A percentile compares a stretch with the other conserved stretches of the same genome.
These are phyloP conservation scores for Euborellia annulipes DNA, from an alignment of 1,140 invertebrate genomes.

Conservation along the genomic window DNA sequence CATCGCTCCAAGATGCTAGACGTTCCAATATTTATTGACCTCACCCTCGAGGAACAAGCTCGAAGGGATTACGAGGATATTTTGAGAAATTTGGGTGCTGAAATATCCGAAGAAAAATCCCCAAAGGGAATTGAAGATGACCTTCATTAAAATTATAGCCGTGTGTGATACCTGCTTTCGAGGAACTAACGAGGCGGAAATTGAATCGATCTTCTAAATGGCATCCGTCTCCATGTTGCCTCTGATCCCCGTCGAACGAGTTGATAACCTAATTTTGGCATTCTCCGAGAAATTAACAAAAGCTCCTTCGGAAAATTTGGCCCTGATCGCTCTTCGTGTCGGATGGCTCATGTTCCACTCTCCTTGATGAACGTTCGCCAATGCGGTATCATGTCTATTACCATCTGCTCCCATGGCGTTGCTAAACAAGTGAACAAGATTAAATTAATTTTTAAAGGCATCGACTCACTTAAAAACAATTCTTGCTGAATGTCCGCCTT, in stretches of 20 bases:
- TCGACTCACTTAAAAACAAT: conserved; percentile 70
- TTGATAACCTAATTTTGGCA: conserved; percentile 76
- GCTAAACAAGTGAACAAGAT: conserved; percentile 75
- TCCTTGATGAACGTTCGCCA: conserved; percentile 61
- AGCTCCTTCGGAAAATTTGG: conserved; percentile 67
- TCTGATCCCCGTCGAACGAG: conserved; percentile 66
- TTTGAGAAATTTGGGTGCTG: conserved; percentile 80
- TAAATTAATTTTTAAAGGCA: conserved; percentile 58
- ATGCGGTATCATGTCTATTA: conserved; percentile 87
- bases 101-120: conserved; percentile 80
- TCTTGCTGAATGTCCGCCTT: conserved; percentile 65
- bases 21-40: too few relatives aligned
- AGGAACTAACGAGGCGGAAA: conserved; percentile 60
- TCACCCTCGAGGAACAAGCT: too few relatives aligned
- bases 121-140: conserved; percentile 83
- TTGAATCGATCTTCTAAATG: conserved; percentile 71
- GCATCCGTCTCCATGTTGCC: conserved; percentile 67
- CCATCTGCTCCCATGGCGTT: conserved; percentile 71
- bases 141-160: conserved; percentile 84
- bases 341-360: conserved; percentile 82
- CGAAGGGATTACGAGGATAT: conserved; percentile 75
- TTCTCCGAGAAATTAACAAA: conserved; percentile 92
- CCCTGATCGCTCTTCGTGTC: conserved; percentile 66
- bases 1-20: too few relatives aligned
- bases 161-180: conserved; percentile 86